Conservation (phyloP, 2,888 invertebrate genomes). For the Lamellibrachia columna region DNA sequence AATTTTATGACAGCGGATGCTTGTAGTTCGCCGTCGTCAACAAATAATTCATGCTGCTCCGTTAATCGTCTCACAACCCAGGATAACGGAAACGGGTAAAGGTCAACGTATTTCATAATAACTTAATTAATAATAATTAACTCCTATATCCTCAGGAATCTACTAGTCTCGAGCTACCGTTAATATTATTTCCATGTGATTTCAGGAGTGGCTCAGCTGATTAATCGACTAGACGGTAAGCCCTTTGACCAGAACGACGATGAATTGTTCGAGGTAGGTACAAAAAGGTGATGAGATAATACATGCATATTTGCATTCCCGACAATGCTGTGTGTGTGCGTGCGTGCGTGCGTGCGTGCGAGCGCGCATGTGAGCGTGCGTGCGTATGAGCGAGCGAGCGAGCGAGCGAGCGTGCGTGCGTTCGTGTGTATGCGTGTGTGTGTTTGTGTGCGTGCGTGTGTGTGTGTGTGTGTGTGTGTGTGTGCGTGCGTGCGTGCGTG, state of each 20-base stretch:
- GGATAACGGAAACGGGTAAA: not conserved
- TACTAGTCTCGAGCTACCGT: not conserved
- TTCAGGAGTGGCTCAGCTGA: conserved; percentile 69
- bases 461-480: not conserved
- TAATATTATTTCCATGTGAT: not conserved
- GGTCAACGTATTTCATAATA: not conserved
- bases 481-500: not conserved
- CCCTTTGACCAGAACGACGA: conserved; percentile 71
- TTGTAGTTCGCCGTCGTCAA: not conserved
- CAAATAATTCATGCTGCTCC: not conserved
- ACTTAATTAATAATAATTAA: not conserved
- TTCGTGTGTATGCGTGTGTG: not conserved
- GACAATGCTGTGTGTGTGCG: not conserved
- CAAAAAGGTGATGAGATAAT: not conserved
- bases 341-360: not conserved
- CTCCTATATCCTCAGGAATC: too few relatives aligned
- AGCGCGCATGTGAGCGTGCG: not conserved
- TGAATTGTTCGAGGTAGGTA: conserved; percentile 69
- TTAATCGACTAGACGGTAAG: conserved; percentile 68
- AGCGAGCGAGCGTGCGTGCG: not conserved
- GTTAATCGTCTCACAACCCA: not conserved
- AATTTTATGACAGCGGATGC: not conserved
- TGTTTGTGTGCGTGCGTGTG: not conserved
- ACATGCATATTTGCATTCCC: not conserved
- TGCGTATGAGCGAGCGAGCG: not conserved